Base-by-base conservation (phyloP, 2,113 vertebrate genomes). In the Pan troglodytes region DNA sequence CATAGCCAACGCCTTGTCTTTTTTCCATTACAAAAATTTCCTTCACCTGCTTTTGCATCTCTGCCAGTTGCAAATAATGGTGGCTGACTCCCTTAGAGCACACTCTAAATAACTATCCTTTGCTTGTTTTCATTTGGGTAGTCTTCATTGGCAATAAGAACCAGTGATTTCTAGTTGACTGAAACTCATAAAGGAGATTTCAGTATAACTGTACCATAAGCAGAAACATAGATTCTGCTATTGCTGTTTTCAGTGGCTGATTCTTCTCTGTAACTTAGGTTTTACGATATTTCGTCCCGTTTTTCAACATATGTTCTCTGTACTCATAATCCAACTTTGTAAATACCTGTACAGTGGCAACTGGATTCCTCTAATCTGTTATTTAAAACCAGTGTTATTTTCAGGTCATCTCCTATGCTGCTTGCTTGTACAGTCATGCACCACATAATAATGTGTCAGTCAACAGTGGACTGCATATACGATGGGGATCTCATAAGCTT, bases 161-260 rank as follows among this genome's bases (percentile, higher is more conserved):
- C 16, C 6, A 59, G 14, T 3, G n/a, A 30, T 68, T 93, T 48
- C 40, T 59, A n/a, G 25, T 55, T 52, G 68, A n/a, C 11, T 2
- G 48, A 11, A 40, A 5, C 10, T 12, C 25, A 40, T 7, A 6
- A 86, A 68, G 61, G 59, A 72, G 50, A 35, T 35, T 83, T 72
- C 35, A 0, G 9, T 32, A 16, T 35, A 23, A n/a, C 12, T 27
- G 8, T 32, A 10, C 23, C 50, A 30, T 1, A 6, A 38, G 18
- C 52, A 80, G 70, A 57, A 57, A 22, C 27, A 5, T 1, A n/a
- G 79, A 30, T 32, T 80, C 43, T 52, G 93, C 45, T 18, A 0
- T 12, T 80, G 25, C 55, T 70, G 1, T 76, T 43, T 61, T 11
- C 7, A 18, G n/a, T 13, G 30, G 48, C 32, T 43, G n/a, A 32